Percentiles rank a stretch among this genome's conserved stretches.
These are phyloP conservation scores for Pogoniulus pusillus DNA, from an alignment of 2,797 vertebrate species.

Conservation along the genomic window DNA sequence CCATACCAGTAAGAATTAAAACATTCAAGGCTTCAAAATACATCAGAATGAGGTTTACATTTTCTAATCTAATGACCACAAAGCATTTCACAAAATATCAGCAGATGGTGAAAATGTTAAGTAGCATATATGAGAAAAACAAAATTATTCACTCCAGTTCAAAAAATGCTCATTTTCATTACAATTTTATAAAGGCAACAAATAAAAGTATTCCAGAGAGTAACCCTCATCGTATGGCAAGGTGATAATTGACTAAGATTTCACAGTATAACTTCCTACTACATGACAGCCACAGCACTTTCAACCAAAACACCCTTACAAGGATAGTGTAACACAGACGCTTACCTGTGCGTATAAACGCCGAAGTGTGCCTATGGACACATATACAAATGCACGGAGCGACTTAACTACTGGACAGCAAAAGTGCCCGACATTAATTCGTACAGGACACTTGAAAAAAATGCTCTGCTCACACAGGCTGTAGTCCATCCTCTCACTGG, in stretches of 20 bases:
- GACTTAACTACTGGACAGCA: not conserved
- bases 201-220: not conserved
- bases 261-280: not conserved
- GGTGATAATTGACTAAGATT: not conserved
- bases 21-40: not conserved
- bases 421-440: not conserved
- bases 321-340: not conserved
- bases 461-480: not conserved
- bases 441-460: not conserved
- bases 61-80: not conserved
- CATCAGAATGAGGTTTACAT: not conserved
- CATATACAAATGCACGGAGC: rapidly evolving
- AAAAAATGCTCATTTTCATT: not conserved
- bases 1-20: not conserved
- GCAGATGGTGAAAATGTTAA: not conserved
- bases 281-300: not conserved
- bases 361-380: rapidly evolving
- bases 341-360: too few relatives aligned
- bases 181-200: not conserved
- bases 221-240: not conserved
- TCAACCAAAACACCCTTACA: too few relatives aligned
- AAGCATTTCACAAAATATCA: not conserved
- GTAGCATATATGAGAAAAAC: not conserved
- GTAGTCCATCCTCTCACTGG: rapidly evolving
- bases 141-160: not conserved